A percentile compares a stretch with the other conserved stretches of the same genome.
These are phyloP conservation scores for Tyrannus savana DNA, from an alignment of 2,113 vertebrate species.

Conservation along the genomic window DNA sequence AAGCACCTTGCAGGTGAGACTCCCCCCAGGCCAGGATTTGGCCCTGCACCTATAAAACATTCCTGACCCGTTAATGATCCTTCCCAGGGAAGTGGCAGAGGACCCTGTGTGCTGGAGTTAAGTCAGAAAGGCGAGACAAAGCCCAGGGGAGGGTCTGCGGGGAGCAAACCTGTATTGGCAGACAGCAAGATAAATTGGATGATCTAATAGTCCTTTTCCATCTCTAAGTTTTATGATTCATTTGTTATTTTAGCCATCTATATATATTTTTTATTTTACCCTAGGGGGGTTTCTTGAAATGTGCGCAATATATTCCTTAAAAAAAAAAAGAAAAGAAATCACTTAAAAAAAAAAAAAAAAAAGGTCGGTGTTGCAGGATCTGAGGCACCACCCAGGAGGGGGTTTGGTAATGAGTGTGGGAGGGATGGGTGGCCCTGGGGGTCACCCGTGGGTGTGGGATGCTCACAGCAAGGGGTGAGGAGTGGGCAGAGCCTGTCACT, in stretches of 20 bases:
- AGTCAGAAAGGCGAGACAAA: constrained; percentile 44
- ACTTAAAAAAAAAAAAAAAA: background rate
- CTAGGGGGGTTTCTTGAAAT: constrained; percentile 57
- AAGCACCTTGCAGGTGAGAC: background rate
- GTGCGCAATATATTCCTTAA: constrained; percentile 33
- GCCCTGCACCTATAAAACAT: background rate
- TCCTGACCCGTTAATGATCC: background rate
- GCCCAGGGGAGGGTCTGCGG: constrained; percentile 37
- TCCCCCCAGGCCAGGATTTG: background rate
- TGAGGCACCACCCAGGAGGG: background rate
- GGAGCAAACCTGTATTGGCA: constrained; percentile 49
- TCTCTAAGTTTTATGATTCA: constrained; percentile 68
- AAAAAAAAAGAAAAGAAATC: background rate
- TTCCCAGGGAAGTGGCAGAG: background rate
- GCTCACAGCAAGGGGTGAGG: background rate
- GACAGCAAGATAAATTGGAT: constrained; percentile 59
- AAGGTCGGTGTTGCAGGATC: background rate
- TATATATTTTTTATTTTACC: constrained; percentile 71
- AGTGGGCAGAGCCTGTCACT: rapidly evolving
- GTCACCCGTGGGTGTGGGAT: background rate
- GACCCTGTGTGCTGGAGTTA: background rate
- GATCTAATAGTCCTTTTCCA: constrained; percentile 68
- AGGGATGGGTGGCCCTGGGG: background rate
- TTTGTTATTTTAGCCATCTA: constrained; percentile 71
- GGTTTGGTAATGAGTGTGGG: rapidly evolving